Percentiles rank a stretch among this genome's conserved stretches.
These are phyloP conservation scores for Acleris sparsana DNA, from an alignment of 2,888 invertebrate species.

Conservation along the genomic window DNA sequence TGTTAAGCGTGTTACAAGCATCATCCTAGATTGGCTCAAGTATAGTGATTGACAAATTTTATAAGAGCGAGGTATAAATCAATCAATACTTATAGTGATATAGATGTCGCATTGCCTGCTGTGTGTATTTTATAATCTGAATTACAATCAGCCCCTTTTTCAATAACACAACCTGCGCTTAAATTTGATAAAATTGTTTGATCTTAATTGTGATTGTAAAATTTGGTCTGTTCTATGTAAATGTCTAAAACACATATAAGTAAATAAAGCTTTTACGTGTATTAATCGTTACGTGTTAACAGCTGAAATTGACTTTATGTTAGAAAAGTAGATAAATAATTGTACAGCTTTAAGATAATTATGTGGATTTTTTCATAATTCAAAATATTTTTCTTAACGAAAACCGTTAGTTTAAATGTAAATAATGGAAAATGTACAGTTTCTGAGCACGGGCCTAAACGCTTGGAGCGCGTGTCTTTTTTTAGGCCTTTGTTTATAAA, in stretches of 20 bases:
- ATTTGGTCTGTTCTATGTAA: slow-evolving; percentile 25
- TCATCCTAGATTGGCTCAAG: no score
- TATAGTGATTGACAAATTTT: no score
- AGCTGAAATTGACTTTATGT: slow-evolving; percentile 41
- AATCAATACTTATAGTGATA: no score
- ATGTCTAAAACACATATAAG: slow-evolving; percentile 44
- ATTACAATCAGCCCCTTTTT: no score
- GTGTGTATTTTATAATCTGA: no score
- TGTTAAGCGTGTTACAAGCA: no score
- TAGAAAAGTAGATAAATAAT: slow-evolving; percentile 50
- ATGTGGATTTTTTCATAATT: slow-evolving; percentile 51
- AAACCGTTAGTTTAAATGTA: slow-evolving; percentile 53
- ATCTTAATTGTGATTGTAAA: not conserved
- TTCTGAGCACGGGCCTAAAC: slow-evolving; percentile 33
- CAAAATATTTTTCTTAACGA: slow-evolving; percentile 64
- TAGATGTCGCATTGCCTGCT: no score
- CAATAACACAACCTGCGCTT: no score
- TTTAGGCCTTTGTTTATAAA: no score
- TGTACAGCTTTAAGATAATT: slow-evolving; percentile 55
- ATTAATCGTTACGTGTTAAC: slow-evolving; percentile 44
- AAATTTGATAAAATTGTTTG: no score
- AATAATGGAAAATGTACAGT: slow-evolving; percentile 61
- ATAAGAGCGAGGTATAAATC: no score
- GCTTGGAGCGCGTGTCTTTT: slow-evolving; percentile 27
- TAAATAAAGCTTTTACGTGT: slow-evolving; percentile 55